These are phyloP conservation scores for Drosophila pseudoobscura DNA, from an alignment of 1,140 invertebrate species.

Conservation along the genomic window DNA sequence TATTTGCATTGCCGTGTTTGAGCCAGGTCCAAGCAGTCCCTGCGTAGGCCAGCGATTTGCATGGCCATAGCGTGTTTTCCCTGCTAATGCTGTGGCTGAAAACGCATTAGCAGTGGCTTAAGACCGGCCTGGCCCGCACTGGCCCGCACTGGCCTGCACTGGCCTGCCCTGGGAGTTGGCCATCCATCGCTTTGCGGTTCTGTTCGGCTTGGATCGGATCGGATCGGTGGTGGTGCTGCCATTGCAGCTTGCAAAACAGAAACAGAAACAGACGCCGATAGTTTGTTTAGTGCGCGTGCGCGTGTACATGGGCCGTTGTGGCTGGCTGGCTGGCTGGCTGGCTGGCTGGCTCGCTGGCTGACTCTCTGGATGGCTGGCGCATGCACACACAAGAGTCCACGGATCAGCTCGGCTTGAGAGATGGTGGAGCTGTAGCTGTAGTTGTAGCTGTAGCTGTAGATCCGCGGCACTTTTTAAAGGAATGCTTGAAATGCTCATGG, in stretches of 20 bases:
- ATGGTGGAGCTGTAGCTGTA: constrained; percentile 22
- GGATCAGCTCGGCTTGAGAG: background rate
- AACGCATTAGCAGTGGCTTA: constrained; percentile 43
- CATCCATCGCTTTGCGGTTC: background rate
- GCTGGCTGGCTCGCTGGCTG: constrained; percentile 16
- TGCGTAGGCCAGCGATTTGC: constrained; percentile 40
- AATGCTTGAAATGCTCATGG: constrained; percentile 76
- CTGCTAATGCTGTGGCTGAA: constrained; percentile 43
- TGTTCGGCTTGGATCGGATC: no score
- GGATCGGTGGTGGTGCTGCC: background rate
- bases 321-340: constrained; percentile 20
- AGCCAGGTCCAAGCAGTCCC: background rate
- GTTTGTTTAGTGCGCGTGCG: constrained; percentile 80
- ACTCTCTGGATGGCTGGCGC: constrained; percentile 28
- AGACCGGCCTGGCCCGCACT: constrained; percentile 3
- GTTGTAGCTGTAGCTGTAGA: constrained; percentile 38
- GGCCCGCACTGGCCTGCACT: no score
- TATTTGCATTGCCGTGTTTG: constrained; percentile 42
- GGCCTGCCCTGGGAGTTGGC: no score
- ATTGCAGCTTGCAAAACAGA: constrained; percentile 9
- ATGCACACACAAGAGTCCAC: constrained; percentile 18
- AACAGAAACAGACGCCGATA: constrained; percentile 46
- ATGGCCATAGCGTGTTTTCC: constrained; percentile 61
- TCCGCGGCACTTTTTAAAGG: constrained; percentile 65
- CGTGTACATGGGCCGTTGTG: constrained; percentile 57